phyloP scores from a whole-genome alignment of 2,797 vertebrate genomes.

The Cuniculus paca region DNA sequence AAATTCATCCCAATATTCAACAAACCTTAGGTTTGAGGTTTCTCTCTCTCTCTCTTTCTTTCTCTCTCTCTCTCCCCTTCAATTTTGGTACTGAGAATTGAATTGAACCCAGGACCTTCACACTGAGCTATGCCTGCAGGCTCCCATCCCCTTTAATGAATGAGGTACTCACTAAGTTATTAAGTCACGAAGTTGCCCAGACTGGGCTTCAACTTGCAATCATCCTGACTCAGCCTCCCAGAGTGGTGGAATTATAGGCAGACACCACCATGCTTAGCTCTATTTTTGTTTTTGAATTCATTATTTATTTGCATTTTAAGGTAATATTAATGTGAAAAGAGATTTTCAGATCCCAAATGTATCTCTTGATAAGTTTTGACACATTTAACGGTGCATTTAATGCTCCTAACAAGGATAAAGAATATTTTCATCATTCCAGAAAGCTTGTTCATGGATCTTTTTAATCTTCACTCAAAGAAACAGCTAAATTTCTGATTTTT shows the following conservation, averaged over 20 bases:
- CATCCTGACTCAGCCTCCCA: neutral
- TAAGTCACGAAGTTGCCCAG: neutral
- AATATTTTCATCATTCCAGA: slow-evolving; percentile 20
- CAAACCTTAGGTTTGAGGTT: neutral
- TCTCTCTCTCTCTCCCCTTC: neutral
- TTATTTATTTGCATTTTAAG: slow-evolving; percentile 39
- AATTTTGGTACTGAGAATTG: neutral
- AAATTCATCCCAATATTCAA: slow-evolving; percentile 23
- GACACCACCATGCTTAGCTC: neutral
- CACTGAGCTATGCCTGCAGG: neutral
- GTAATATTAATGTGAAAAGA: neutral
- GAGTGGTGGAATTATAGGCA: neutral
- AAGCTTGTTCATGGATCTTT: neutral
- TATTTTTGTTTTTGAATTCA: slow-evolving; percentile 28
- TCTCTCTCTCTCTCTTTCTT: neutral
- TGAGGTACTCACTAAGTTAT: neutral
- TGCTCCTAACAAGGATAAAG: neutral
- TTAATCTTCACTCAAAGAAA: neutral
- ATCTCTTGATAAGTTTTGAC: slow-evolving; percentile 25
- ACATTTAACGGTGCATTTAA: slow-evolving; percentile 28
- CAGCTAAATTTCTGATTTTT: neutral
- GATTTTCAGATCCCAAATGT: neutral
- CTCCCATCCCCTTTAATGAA: neutral
- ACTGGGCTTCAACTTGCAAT: neutral
- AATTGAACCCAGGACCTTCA: neutral